Conservation (phyloP, 1,140 invertebrate genomes). For the Helicoverpa zea region DNA sequence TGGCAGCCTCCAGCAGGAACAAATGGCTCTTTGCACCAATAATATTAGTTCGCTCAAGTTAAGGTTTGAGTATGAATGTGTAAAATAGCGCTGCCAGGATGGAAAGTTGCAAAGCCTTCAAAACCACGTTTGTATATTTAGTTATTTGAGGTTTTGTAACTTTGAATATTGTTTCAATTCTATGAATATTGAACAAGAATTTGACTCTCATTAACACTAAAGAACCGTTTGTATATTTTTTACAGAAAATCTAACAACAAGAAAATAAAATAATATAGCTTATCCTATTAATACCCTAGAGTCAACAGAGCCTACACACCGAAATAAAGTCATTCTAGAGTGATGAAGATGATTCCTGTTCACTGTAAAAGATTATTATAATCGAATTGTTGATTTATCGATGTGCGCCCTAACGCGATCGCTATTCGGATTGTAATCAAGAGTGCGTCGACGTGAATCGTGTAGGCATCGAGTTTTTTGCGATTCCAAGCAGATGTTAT, state of each 20-base stretch:
- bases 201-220: no score
- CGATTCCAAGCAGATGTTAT: not conserved
- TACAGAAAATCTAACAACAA: no score
- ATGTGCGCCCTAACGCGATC: not conserved
- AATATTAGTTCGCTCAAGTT: slow-evolving; percentile 15
- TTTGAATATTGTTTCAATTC: no score
- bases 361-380: slow-evolving; percentile 46
- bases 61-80: slow-evolving; percentile 1
- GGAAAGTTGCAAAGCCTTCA: no score
- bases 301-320: not conserved
- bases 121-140: not conserved
- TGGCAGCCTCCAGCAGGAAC: slow-evolving; percentile 47
- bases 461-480: not conserved
- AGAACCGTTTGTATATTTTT: no score
- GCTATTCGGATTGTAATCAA: slow-evolving; percentile 11
- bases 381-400: slow-evolving; percentile 50
- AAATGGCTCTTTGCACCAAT: slow-evolving; percentile 39
- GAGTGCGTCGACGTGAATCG: not conserved
- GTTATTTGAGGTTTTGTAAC: no score
- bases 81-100: not conserved
- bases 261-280: no score
- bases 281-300: not conserved
- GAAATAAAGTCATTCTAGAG: slow-evolving; percentile 38
- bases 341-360: slow-evolving; percentile 40
- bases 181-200: no score